Base-by-base conservation (phyloP, 2,113 vertebrate species). In the Campylomormyrus numenius region DNA sequence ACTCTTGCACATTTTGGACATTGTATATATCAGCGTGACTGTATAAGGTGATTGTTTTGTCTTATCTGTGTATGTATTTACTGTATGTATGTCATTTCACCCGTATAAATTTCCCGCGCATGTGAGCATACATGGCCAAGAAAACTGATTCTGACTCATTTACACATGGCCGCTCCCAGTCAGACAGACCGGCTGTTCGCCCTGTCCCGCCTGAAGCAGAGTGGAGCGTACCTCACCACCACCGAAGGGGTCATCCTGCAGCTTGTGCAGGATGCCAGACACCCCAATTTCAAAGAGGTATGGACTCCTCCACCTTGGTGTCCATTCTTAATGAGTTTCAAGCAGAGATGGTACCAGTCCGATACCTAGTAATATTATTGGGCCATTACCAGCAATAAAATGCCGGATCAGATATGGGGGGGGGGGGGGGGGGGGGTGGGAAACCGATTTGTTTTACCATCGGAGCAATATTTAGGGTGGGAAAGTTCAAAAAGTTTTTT, bases 101-200 rank as follows among this genome's bases (percentile, higher is more conserved):
- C 50, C 6, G 58, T 15, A 48, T 74, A 86, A 5, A 4, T 87
- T 24, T 74, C 8, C 90, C 5, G n/a, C 80, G 62, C 62, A 66
- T 11, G n/a, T 27, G n/a, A 66, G n/a, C n/a, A 11, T 66, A 27
- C 62, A 27, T 31, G n/a, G 3, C 27, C 62, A 62, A 62, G 56
- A 62, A n/a, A 9, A 7, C 56, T n/a, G 56, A 62, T 62, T 62
- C 21, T 24, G 21, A 58, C 21, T 24, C 56, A 58, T 58, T 58
- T 21, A 24, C 21, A 24, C 21, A 58, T 62, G 56, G 8, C 56
- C 11, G 56, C 70, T 85, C 21, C 0, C 94, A 98, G 97, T 90
- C 97, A 98, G 93, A 96, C 97, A n/a, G 97, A 98, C 92, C 95
- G 97, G n/a, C 91, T 98, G 90, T 95, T 97, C 83, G 97, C 97